Evolutionary conservation across 2,888 invertebrate genomes (phyloP).

Genomic region (Sphinx pinastri): DNA sequence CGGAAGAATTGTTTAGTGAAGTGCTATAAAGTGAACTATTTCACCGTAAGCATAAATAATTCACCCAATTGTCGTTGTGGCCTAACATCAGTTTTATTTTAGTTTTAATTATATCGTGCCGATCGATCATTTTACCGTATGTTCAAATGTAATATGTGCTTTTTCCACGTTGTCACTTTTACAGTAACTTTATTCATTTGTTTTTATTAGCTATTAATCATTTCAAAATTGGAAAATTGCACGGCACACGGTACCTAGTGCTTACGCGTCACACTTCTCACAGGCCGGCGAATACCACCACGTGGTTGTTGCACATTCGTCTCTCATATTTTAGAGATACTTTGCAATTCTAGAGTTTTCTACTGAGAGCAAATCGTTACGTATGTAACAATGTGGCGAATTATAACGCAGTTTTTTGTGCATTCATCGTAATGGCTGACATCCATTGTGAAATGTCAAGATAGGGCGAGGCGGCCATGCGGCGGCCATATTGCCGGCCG

Average conservation of each 20-base stretch:
- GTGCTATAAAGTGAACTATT: constrained; percentile 65
- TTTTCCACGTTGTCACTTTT: constrained; percentile 28
- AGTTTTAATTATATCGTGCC: not conserved
- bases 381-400: constrained; percentile 27
- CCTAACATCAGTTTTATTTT: not conserved
- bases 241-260: constrained; percentile 55
- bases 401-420: constrained; percentile 35
- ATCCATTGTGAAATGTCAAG: constrained; percentile 81
- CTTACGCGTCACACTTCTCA: constrained; percentile 78
- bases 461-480: constrained; percentile 84
- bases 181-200: constrained; percentile 38
- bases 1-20: constrained; percentile 72
- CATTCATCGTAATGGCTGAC: constrained; percentile 69
- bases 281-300: constrained; percentile 74
- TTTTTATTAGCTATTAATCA: constrained; percentile 35
- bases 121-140: constrained; percentile 4
- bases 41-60: constrained; percentile 46
- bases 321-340: constrained; percentile 42
- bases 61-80: constrained; percentile 25
- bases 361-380: not conserved
- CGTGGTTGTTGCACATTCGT: constrained; percentile 69
- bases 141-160: not conserved
- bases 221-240: constrained; percentile 49
- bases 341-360: constrained; percentile 18
- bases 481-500: constrained; percentile 83